phyloP scores from a whole-genome alignment of 1,140 invertebrate species.

The Apolygus lucorum region DNA sequence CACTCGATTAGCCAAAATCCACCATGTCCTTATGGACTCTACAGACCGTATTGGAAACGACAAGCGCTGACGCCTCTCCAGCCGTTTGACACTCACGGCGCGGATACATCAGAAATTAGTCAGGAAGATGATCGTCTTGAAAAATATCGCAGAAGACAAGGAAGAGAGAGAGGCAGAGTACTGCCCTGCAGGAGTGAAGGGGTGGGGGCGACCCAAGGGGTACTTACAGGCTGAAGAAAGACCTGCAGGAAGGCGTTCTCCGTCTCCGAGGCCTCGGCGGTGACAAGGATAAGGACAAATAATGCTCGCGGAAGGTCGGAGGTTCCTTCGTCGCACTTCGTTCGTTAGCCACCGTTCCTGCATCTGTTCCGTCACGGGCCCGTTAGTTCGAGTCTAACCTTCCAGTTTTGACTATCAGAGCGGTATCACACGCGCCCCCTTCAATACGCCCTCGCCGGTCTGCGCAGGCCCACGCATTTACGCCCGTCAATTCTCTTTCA shows the following conservation, averaged over 20 bases:
- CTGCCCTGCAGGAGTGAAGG: neutral
- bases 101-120: no score
- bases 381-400: neutral
- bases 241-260: conserved; percentile 41
- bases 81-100: no score
- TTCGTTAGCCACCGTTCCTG: neutral
- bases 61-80: no score
- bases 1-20: no score
- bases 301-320: conserved; percentile 31
- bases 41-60: no score
- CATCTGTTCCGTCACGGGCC: neutral
- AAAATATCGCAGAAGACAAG: no score
- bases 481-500: neutral
- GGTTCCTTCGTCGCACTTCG: neutral
- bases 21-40: no score
- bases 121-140: no score
- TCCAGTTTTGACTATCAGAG: neutral
- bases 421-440: neutral
- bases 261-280: conserved; percentile 41
- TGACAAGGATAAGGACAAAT: conserved; percentile 42
- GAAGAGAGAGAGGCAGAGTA: neutral
- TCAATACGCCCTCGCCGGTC: neutral
- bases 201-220: neutral
- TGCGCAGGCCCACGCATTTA: neutral
- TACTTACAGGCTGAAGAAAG: conserved; percentile 42